phyloP scores from a whole-genome alignment of 2,888 invertebrate genomes.

The Drosophila kuntzei region DNA sequence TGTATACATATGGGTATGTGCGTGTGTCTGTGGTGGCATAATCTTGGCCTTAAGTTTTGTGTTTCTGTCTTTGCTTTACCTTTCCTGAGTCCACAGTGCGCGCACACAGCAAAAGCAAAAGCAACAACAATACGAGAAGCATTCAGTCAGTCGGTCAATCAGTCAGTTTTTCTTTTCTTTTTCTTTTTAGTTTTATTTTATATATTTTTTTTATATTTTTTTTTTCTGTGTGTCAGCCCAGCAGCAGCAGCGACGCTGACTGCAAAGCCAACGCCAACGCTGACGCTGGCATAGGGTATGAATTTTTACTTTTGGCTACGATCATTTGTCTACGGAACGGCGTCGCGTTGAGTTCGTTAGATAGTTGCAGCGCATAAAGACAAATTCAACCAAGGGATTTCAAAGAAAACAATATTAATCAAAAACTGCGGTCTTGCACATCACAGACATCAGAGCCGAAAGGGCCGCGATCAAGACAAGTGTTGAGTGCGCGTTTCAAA shows the following conservation, averaged over 20 bases:
- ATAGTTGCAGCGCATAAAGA: conserved; percentile 50
- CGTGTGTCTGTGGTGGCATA: conserved; percentile 62
- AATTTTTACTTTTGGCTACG: conserved; percentile 74
- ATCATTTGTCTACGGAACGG: conserved; percentile 83
- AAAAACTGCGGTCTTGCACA: conserved; percentile 41
- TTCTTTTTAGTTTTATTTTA: conserved; percentile 1
- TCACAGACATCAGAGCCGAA: conserved; percentile 30
- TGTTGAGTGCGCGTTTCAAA: conserved; percentile 46
- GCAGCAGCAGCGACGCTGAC: conserved; percentile 38
- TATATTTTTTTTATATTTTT: conserved; percentile 2
- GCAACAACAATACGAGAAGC: conserved; percentile 28
- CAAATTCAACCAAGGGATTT: conserved; percentile 20
- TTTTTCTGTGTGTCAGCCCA: conserved; percentile 49
- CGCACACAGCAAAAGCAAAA: conserved; percentile 28
- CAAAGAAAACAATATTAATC: not conserved
- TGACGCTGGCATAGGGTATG: conserved; percentile 73
- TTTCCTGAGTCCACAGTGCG: conserved; percentile 49
- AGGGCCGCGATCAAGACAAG: conserved; percentile 46
- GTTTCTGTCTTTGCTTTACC: conserved; percentile 53
- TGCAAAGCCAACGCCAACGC: conserved; percentile 43
- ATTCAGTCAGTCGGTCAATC: conserved; percentile 64
- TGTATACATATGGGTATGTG: conserved; percentile 11
- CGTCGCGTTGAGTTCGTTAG: conserved; percentile 82
- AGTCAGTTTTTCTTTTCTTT: conserved; percentile 40
- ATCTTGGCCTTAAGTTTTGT: conserved; percentile 77